Conservation (phyloP, 1,140 invertebrate genomes). For the Heliothis virescens region DNA sequence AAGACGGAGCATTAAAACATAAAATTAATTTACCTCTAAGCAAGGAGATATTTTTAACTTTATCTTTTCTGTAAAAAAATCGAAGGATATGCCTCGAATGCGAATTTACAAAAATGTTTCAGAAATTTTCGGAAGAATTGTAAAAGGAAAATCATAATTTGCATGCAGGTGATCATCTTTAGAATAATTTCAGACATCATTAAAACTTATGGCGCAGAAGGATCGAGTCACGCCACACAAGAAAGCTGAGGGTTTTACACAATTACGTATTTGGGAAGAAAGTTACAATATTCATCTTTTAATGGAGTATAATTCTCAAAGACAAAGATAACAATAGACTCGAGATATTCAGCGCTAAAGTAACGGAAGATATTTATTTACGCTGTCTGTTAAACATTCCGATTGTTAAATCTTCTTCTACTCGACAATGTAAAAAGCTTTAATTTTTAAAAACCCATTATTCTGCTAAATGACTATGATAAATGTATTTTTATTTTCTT, state of each 20-base stretch:
- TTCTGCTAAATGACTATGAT: conserved; percentile 50
- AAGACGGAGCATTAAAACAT: conserved; percentile 54
- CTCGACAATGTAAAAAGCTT: background rate
- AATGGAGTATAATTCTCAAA: conserved; percentile 25
- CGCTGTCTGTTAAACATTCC: background rate
- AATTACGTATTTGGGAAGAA: conserved; percentile 20
- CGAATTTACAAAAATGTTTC: conserved; percentile 54
- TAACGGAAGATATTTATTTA: conserved; percentile 4
- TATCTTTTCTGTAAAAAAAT: conserved; percentile 53
- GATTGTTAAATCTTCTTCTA: background rate
- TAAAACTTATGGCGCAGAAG: conserved; percentile 65
- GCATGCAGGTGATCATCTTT: conserved; percentile 64
- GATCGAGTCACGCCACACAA: conserved; percentile 44
- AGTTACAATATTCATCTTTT: conserved; percentile 32
- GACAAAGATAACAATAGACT: conserved; percentile 18
- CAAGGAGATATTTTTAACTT: conserved; percentile 60
- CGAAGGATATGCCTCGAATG: conserved; percentile 53
- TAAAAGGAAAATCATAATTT: conserved; percentile 62
- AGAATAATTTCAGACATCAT: conserved; percentile 63
- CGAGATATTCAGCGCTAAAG: background rate
- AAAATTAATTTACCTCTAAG: conserved; percentile 61
- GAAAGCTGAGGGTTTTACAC: conserved; percentile 2
- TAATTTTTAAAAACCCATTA: conserved; percentile 32
- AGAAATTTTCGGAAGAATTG: conserved; percentile 52
- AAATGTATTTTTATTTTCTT: conserved; percentile 59